Conservation (phyloP, 2,113 vertebrate species). For the Aspiorhynchus laticeps region DNA sequence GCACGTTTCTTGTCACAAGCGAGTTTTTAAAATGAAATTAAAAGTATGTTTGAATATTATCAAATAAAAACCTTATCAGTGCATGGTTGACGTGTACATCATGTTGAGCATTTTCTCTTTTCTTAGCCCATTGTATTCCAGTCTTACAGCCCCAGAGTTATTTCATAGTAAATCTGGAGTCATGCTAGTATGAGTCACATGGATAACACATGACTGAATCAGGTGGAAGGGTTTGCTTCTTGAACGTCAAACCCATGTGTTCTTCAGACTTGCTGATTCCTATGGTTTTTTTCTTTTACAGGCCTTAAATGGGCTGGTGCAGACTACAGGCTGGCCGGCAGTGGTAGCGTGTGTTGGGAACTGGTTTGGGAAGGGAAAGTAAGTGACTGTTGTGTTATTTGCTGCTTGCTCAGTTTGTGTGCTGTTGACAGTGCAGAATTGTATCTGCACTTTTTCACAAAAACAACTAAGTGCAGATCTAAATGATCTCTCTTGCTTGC, state of each 20-base stretch:
- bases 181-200: constrained; percentile 44
- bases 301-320: constrained; percentile 90
- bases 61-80: background rate
- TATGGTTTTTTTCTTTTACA: constrained; percentile 55
- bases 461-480: background rate
- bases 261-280: constrained; percentile 1
- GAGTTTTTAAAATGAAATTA: background rate
- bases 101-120: background rate
- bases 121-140: background rate
- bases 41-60: background rate
- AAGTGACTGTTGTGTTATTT: constrained; percentile 63
- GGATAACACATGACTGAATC: constrained; percentile 26
- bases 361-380: constrained; percentile 99
- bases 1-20: background rate
- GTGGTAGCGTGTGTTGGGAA: constrained; percentile 94
- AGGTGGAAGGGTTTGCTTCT: constrained; percentile 20
- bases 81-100: background rate
- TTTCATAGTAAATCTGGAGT: background rate
- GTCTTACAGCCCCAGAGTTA: background rate
- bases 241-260: constrained; percentile 11
- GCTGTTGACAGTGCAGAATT: constrained; percentile 17
- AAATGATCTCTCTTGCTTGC: background rate
- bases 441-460: constrained; percentile 10
- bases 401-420: constrained; percentile 13
- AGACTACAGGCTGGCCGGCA: constrained; percentile 95